phyloP scores from a whole-genome alignment of 2,888 invertebrate species.

The Margaritifera margaritifera region DNA sequence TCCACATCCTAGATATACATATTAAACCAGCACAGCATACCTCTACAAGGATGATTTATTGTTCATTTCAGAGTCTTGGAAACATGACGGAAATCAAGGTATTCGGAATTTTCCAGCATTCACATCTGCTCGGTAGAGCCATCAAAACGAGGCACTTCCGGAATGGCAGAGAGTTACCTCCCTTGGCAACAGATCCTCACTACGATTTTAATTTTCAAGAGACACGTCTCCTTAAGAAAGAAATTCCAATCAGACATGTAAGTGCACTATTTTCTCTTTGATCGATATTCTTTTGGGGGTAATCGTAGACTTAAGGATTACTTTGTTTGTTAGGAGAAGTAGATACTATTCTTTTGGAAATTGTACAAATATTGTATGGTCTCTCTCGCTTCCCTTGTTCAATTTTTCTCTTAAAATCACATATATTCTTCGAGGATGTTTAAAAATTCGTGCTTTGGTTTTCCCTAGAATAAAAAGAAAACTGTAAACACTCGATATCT shows the following conservation, averaged over 20 bases:
- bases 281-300: not conserved
- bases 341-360: no score
- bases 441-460: no score
- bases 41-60: not conserved
- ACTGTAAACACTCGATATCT: no score
- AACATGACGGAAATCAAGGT: constrained; percentile 38
- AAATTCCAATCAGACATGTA: constrained; percentile 9
- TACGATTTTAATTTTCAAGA: constrained; percentile 58
- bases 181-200: constrained; percentile 40
- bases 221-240: constrained; percentile 12
- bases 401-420: no score
- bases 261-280: not conserved
- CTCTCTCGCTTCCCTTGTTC: no score
- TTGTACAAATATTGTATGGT: no score
- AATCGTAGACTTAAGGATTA: not conserved
- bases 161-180: constrained; percentile 46
- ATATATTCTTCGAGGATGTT: no score
- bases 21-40: no score
- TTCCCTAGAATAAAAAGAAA: no score
- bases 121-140: constrained; percentile 42
- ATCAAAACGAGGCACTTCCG: constrained; percentile 46
- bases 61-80: constrained; percentile 10
- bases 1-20: no score
- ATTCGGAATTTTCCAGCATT: constrained; percentile 45
- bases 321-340: no score